Evolutionary conservation across 2,888 invertebrate species (phyloP).

Genomic region (Nesidiocoris tenuis): DNA sequence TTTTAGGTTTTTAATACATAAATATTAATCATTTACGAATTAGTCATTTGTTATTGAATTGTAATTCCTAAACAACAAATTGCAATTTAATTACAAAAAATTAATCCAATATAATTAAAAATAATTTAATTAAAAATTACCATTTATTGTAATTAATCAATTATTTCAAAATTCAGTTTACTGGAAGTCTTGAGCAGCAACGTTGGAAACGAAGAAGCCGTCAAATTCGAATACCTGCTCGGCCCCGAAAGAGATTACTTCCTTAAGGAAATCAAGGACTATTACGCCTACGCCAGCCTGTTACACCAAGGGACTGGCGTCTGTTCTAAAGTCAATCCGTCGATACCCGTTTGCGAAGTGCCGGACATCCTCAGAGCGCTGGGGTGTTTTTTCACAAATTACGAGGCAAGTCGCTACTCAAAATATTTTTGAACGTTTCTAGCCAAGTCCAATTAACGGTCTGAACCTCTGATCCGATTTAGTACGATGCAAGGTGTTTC

Average conservation of each 20-base stretch:
- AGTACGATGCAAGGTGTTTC: too few species aligned
- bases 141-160: too few species aligned
- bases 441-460: too few species aligned
- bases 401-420: slow-evolving; percentile 34
- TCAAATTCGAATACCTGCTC: slow-evolving; percentile 31
- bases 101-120: too few species aligned
- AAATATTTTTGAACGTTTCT: background rate
- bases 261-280: slow-evolving; percentile 42
- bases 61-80: too few species aligned
- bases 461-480: too few species aligned
- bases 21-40: too few species aligned
- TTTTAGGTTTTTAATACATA: too few species aligned
- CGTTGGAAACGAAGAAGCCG: slow-evolving; percentile 28
- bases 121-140: too few species aligned
- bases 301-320: slow-evolving; percentile 31
- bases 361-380: slow-evolving; percentile 43
- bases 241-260: slow-evolving; percentile 30
- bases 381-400: slow-evolving; percentile 43
- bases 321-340: background rate
- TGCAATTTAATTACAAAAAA: too few species aligned
- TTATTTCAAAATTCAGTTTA: too few species aligned
- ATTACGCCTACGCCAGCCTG: slow-evolving; percentile 40
- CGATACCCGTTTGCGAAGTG: slow-evolving; percentile 29
- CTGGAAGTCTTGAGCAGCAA: slow-evolving; percentile 28
- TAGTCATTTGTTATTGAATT: too few species aligned